Conservation (phyloP, 2,888 invertebrate genomes). For the Eupeodes latifasciatus region DNA sequence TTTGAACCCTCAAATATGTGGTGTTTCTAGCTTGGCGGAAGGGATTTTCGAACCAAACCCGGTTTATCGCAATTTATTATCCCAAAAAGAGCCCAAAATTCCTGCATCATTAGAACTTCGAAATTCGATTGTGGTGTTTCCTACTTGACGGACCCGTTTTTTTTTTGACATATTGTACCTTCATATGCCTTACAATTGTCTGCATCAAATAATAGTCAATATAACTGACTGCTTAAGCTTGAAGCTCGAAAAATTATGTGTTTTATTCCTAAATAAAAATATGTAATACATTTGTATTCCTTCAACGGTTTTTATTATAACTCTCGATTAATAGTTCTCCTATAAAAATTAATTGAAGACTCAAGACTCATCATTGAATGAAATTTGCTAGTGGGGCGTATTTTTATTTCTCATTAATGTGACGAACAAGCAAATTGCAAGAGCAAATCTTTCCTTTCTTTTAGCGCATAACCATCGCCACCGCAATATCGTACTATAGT, state of each 20-base stretch:
- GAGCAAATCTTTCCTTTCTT: not conserved
- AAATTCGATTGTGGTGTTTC: too few species aligned
- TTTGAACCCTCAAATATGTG: too few species aligned
- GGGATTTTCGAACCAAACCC: too few species aligned
- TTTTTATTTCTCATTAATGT: slow-evolving; percentile 12
- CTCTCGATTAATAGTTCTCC: not conserved
- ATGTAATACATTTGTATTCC: not conserved
- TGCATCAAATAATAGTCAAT: not conserved
- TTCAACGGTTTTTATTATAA: not conserved
- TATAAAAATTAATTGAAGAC: slow-evolving; percentile 17
- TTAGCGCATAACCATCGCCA: not conserved
- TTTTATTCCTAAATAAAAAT: not conserved
- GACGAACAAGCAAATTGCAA: slow-evolving; percentile 17
- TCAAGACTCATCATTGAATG: slow-evolving; percentile 12
- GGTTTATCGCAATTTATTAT: too few species aligned
- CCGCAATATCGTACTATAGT: not conserved
- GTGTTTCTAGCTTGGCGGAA: too few species aligned
- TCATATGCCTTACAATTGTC: not conserved
- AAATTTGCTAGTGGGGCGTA: not conserved
- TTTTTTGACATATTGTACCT: too few species aligned
- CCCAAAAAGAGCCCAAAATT: too few species aligned
- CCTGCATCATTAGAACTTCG: too few species aligned
- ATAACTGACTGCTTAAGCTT: too few species aligned
- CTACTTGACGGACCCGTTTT: too few species aligned
- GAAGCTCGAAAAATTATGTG: not conserved